Evolutionary conservation across 2,888 invertebrate species (phyloP).

Genomic region (Adineta ricciae): DNA sequence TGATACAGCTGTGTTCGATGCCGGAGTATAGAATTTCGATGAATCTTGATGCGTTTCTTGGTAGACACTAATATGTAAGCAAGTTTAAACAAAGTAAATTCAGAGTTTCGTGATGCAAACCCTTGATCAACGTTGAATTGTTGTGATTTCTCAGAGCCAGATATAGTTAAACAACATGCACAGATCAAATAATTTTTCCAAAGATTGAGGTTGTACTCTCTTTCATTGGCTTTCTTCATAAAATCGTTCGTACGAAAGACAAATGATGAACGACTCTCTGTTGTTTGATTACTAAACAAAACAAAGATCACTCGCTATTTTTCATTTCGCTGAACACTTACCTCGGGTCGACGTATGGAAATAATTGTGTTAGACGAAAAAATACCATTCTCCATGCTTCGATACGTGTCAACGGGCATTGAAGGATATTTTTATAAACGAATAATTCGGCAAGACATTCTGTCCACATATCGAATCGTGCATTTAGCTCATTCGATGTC

Average conservation of each 20-base stretch:
- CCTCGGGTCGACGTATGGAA: constrained; percentile 32
- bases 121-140: not conserved
- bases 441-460: constrained; percentile 32
- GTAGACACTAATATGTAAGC: not conserved
- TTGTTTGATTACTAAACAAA: constrained; percentile 65
- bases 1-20: not conserved
- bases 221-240: constrained; percentile 66
- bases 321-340: constrained; percentile 35
- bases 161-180: constrained; percentile 75
- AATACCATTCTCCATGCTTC: constrained; percentile 32
- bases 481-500: constrained; percentile 23
- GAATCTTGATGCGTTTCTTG: constrained; percentile 5
- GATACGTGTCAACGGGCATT: constrained; percentile 25
- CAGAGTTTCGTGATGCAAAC: not conserved
- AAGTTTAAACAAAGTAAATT: not conserved
- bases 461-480: constrained; percentile 31
- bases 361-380: constrained; percentile 29
- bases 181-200: constrained; percentile 96
- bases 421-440: constrained; percentile 27
- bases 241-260: constrained; percentile 64
- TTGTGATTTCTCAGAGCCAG: not conserved
- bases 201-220: constrained; percentile 84
- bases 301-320: constrained; percentile 11
- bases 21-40: not conserved
- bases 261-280: constrained; percentile 81